Evolutionary conservation across 1,140 invertebrate species (phyloP).

Genomic region (Cyrtorhinus lividipennis): DNA sequence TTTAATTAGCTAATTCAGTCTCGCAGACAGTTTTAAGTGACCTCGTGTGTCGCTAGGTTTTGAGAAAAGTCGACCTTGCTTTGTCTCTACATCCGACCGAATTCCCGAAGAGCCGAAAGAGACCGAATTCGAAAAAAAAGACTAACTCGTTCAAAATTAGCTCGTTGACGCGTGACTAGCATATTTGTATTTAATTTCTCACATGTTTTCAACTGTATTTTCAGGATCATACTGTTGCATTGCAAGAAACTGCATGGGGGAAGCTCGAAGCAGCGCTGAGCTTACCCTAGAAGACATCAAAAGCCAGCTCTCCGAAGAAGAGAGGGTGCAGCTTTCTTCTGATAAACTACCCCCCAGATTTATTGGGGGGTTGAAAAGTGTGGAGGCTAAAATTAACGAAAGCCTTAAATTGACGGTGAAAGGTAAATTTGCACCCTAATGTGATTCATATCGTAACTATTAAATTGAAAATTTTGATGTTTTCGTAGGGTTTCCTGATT

Average conservation of each 20-base stretch:
- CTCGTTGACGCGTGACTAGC: neutral
- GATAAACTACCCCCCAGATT: slow-evolving; percentile 70
- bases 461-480: neutral
- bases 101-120: neutral
- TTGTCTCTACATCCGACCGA: neutral
- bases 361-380: slow-evolving; percentile 59
- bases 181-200: neutral
- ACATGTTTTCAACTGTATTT: slow-evolving; percentile 10
- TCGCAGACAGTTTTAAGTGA: neutral
- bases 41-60: neutral
- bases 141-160: too few relatives aligned
- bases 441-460: neutral
- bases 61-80: neutral
- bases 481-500: neutral
- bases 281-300: slow-evolving; percentile 81
- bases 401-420: slow-evolving; percentile 63
- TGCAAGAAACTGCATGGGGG: slow-evolving; percentile 81
- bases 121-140: neutral
- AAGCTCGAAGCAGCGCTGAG: slow-evolving; percentile 69
- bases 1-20: neutral
- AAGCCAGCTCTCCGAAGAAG: slow-evolving; percentile 74
- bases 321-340: slow-evolving; percentile 55
- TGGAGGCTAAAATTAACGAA: slow-evolving; percentile 69
- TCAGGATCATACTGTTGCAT: slow-evolving; percentile 79
- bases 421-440: slow-evolving; percentile 34